These are phyloP conservation scores for Schizopygopsis malacanthus DNA, from an alignment of 2,797 vertebrate genomes.

Conservation along the genomic window DNA sequence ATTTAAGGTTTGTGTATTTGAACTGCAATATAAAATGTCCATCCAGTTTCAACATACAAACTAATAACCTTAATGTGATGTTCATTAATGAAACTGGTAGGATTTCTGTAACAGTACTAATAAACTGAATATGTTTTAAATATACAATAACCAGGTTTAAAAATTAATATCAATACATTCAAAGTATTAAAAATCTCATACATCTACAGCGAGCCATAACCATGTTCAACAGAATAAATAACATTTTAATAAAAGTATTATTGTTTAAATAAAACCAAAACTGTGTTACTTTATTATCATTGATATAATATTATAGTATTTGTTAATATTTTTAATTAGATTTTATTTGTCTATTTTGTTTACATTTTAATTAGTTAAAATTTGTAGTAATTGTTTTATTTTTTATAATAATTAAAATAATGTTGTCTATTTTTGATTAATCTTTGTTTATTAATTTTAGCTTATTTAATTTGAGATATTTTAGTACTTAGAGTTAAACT, in stretches of 20 bases:
- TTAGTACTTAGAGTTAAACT: too few species aligned
- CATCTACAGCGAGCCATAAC: background rate
- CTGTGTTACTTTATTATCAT: background rate
- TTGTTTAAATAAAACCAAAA: background rate
- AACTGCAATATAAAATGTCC: background rate
- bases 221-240: background rate
- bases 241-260: background rate
- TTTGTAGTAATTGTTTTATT: background rate
- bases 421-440: too few species aligned
- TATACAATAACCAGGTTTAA: background rate
- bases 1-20: background rate
- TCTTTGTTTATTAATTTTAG: too few species aligned
- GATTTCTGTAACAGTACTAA: too few species aligned
- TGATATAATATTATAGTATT: background rate
- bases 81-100: background rate
- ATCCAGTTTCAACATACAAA: background rate
- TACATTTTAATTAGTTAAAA: too few species aligned
- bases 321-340: too few species aligned
- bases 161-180: too few species aligned
- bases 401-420: too few species aligned
- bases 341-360: too few species aligned
- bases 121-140: background rate
- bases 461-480: too few species aligned
- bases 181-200: too few species aligned
- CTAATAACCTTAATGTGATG: background rate